Conservation (phyloP, 1,140 invertebrate genomes). For the Saccostrea echinata region DNA sequence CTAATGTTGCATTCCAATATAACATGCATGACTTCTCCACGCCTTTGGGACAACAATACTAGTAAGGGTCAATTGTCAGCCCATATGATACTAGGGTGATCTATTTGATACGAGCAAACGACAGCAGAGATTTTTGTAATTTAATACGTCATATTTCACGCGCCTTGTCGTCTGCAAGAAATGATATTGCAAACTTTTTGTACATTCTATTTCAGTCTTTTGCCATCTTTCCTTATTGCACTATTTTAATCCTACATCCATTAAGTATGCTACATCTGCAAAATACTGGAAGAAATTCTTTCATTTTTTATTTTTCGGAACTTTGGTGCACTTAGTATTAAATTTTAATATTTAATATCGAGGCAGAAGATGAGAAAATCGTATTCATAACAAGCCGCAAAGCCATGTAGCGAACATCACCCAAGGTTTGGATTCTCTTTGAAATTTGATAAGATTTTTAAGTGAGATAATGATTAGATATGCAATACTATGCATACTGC, state of each 20-base stretch:
- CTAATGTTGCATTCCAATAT: conserved; percentile 29
- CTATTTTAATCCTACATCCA: neutral
- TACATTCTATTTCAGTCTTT: neutral
- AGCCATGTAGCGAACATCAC: neutral
- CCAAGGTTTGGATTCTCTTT: neutral
- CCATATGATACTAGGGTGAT: conserved; percentile 11
- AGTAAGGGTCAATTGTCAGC: neutral
- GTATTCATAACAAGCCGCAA: neutral
- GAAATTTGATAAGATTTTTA: conserved; percentile 22
- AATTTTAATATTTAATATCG: conserved; percentile 17
- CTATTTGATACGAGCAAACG: conserved; percentile 24
- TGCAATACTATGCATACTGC: neutral
- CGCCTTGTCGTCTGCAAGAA: conserved; percentile 3
- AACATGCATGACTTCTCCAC: conserved; percentile 15
- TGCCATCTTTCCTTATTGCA: neutral
- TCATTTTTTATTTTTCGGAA: neutral
- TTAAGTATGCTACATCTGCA: no score
- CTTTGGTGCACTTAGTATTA: neutral
- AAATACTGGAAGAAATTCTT: neutral
- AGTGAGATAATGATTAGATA: conserved; percentile 16
- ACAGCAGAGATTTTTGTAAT: neutral
- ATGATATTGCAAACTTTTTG: conserved; percentile 3
- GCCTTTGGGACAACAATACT: conserved; percentile 4
- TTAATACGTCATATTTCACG: neutral
- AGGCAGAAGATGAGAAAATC: neutral